Percentiles rank a stretch among this genome's conserved stretches.
These are phyloP conservation scores for Phocoena sinus DNA, from an alignment of 2,113 vertebrate genomes.

Conservation along the genomic window DNA sequence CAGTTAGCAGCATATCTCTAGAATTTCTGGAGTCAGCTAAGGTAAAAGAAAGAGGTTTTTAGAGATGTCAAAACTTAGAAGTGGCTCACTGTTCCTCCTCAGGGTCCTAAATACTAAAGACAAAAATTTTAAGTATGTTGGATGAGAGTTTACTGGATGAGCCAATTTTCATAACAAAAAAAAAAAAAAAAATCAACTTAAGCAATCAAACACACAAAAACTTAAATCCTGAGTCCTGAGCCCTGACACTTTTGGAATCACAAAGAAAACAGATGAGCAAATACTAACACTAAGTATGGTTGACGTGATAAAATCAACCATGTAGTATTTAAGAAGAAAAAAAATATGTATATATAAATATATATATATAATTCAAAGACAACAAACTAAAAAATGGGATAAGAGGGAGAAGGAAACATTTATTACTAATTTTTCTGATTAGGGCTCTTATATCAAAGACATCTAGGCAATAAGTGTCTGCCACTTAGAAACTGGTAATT, in stretches of 20 bases:
- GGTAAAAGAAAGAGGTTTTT: neutral
- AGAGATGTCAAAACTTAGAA: neutral
- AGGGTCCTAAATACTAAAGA: neutral
- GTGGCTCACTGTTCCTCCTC: neutral
- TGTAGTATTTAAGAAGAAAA: neutral
- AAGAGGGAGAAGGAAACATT: neutral
- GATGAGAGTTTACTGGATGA: neutral
- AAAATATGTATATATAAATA: neutral
- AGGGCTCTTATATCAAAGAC: neutral
- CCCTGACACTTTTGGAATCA: neutral
- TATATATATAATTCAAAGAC: neutral
- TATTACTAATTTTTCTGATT: neutral
- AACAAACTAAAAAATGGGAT: neutral
- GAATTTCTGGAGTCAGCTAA: neutral
- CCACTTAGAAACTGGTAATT: neutral
- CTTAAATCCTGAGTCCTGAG: neutral
- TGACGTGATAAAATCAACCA: neutral
- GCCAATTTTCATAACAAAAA: constrained; percentile 9
- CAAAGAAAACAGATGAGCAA: neutral
- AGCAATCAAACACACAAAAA: neutral
- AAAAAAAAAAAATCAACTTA: constrained; percentile 29
- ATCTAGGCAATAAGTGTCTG: neutral
- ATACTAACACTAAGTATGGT: neutral
- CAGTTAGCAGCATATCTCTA: neutral
- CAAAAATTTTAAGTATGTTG: neutral